Percentiles rank a stretch among this genome's conserved stretches.
phyloP scores from a whole-genome alignment of 2,797 vertebrate genomes.

The Clarias laeviceps region DNA sequence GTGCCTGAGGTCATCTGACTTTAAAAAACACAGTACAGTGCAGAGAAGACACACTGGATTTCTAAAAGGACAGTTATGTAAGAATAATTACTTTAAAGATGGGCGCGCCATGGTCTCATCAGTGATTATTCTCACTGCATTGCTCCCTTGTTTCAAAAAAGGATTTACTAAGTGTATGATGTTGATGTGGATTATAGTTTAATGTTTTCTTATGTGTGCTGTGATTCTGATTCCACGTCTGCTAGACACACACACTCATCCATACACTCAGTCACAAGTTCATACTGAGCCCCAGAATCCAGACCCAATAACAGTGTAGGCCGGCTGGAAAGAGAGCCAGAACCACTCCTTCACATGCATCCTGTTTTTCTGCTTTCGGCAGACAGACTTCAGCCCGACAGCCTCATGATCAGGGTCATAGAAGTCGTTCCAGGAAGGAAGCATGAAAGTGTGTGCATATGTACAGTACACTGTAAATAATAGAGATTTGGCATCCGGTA shows the following conservation, averaged over 20 bases:
- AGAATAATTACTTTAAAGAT: conserved; percentile 10
- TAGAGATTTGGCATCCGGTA: conserved; percentile 11
- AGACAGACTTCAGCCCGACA: conserved; percentile 27
- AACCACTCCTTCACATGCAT: conserved; percentile 53
- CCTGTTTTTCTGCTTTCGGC: conserved; percentile 57
- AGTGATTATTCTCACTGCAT: conserved; percentile 24
- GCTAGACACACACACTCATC: background rate
- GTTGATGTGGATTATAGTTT: conserved; percentile 1
- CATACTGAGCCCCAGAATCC: conserved; percentile 24
- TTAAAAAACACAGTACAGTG: background rate
- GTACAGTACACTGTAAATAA: conserved; percentile 18
- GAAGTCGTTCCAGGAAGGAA: conserved; percentile 43
- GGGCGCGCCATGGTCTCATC: background rate
- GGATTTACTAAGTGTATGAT: conserved; percentile 23
- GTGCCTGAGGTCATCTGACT: conserved; percentile 4
- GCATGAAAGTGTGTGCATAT: conserved; percentile 26
- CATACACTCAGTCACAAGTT: conserved; percentile 2
- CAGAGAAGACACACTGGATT: background rate
- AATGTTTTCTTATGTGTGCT: conserved; percentile 20
- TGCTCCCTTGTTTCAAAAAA: conserved; percentile 14
- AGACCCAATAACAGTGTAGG: conserved; percentile 35
- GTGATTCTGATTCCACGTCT: conserved; percentile 15
- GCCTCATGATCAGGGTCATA: conserved; percentile 30
- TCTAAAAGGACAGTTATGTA: conserved; percentile 36
- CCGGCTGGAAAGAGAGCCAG: conserved; percentile 3